Conservation (phyloP, 30 jellyfish, hydroid and myxozoan species). For the Turritopsis dohrnii region DNA sequence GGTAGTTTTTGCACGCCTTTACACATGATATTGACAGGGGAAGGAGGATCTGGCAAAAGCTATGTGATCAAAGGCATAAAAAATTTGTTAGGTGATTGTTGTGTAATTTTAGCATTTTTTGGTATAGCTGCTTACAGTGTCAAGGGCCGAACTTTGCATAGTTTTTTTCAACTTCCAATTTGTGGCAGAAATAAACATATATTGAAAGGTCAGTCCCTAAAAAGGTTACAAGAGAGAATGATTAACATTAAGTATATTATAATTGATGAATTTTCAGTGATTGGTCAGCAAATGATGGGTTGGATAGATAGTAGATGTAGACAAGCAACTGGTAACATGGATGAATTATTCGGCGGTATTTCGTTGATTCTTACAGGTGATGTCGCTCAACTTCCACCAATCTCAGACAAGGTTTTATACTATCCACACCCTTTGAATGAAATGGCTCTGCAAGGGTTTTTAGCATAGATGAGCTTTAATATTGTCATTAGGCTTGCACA, state of each 20-base stretch:
- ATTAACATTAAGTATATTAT: constrained; percentile 13
- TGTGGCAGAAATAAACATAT: constrained; percentile 30
- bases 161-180: constrained; percentile 11
- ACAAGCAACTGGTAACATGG: constrained; percentile 13
- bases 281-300: constrained; percentile 27
- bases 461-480: too few relatives aligned
- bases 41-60: constrained; percentile 46
- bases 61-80: too few relatives aligned
- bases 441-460: constrained; percentile 10
- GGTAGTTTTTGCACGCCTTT: neutral
- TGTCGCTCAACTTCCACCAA: constrained; percentile 25
- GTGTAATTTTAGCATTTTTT: constrained; percentile 30
- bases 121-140: constrained; percentile 33
- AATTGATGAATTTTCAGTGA: constrained; percentile 28
- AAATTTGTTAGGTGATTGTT: constrained; percentile 13
- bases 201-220: constrained; percentile 28
- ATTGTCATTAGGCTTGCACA: too few relatives aligned
- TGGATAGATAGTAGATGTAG: constrained; percentile 26
- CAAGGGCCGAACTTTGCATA: constrained; percentile 2
- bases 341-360: constrained; percentile 16
- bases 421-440: constrained; percentile 7
- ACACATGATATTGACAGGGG: constrained; percentile 24
- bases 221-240: constrained; percentile 25
- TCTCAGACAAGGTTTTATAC: constrained; percentile 6
- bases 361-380: constrained; percentile 25